Base-by-base conservation (phyloP, 2,113 vertebrate genomes). In the Actinemys pallida region DNA sequence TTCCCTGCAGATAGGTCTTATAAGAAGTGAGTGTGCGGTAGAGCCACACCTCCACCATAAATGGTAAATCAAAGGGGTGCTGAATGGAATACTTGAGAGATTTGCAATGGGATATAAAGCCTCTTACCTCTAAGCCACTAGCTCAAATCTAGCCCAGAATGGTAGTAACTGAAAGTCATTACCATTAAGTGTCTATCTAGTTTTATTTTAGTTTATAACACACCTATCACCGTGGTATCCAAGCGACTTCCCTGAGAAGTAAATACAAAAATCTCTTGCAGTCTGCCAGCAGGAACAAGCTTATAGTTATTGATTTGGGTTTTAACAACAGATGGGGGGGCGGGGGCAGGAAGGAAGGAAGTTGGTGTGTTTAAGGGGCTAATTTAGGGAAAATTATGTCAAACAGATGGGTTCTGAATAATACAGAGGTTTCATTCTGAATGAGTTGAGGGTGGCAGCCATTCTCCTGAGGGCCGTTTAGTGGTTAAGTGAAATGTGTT, bases 241-340 rank as follows among this genome's bases (percentile, higher is more conserved):
- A 24, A 62, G 4, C 1, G 1, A 82, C 2, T 27, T 17, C 53
- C 0, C 8, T 6, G 19, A 1, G n/a, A n/a, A 20, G 22, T 6
- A 5, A 19, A 57, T 47, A 84, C 42, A 16, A 8, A 65, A 80
- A 86, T 3, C 8, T 1, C 13, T 84, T 90, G 85, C 50, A 72
- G 19, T 81, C 49, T 87, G 11, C 27, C 69, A 78, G 45, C 5
- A 5, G 42, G 11, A 84, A 91, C 24, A 31, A 89, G 59, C 4
- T 72, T 2, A 54, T 62, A 54, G 8, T 4, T 59, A 29, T 20
- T 42, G 65, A 72, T 78, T 35, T 45, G 45, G 20, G 24, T 50
- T 79, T 35, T 45, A 49, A 22, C 76, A 39, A 39, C 65, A 72
- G 65, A 72, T 69, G 65, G 8, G n/a, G 65, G 4, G 62, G 50